These are phyloP conservation scores for Tachina grossa DNA, from an alignment of 2,888 invertebrate genomes.

Conservation along the genomic window DNA sequence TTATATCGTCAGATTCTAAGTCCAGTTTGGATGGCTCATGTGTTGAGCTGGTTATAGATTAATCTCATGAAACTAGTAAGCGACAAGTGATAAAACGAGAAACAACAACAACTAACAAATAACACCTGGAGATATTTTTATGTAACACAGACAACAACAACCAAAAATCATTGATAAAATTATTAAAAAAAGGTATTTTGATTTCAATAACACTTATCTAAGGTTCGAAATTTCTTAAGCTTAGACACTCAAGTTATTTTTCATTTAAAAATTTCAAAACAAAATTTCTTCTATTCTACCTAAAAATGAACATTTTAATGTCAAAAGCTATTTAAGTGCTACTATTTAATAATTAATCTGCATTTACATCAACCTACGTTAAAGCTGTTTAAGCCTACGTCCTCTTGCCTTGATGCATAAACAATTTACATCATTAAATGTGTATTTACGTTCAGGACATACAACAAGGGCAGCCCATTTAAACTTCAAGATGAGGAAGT, in stretches of 20 bases:
- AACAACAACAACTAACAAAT: no score
- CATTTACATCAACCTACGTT: constrained; percentile 62
- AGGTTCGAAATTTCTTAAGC: no score
- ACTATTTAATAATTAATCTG: constrained; percentile 62
- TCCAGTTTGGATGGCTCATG: no score
- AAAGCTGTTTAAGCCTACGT: constrained; percentile 9
- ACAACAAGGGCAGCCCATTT: constrained; percentile 18
- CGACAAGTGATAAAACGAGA: no score
- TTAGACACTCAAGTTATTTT: no score
- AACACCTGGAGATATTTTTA: no score
- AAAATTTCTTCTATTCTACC: not conserved
- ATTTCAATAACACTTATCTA: not conserved
- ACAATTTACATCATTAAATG: constrained; percentile 74
- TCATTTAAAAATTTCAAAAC: not conserved
- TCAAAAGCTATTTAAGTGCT: constrained; percentile 29
- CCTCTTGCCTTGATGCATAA: constrained; percentile 30
- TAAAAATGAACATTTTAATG: not conserved
- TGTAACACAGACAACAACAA: no score
- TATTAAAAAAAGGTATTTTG: no score
- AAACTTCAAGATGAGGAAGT: constrained; percentile 27
- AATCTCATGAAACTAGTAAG: no score
- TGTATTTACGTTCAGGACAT: constrained; percentile 39
- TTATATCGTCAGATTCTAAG: no score
- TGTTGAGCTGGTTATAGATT: no score
- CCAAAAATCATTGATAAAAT: no score